These are phyloP conservation scores for Ramphastos sulfuratus DNA, from an alignment of 2,113 vertebrate species.

Conservation along the genomic window DNA sequence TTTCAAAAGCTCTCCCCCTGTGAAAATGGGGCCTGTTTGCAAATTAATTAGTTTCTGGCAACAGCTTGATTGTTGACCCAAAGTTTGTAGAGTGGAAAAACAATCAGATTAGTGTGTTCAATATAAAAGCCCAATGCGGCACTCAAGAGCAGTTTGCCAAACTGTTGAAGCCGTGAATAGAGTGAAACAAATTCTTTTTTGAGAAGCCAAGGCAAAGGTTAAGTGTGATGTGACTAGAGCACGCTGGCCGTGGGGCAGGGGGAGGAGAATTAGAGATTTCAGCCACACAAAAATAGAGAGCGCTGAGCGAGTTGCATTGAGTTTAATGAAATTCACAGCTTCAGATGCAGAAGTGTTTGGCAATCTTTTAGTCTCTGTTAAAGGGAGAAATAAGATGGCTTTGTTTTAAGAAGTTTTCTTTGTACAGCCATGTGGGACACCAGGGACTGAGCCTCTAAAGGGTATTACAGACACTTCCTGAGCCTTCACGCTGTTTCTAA, in stretches of 20 bases:
- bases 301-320: slow-evolving; percentile 46
- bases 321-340: slow-evolving; percentile 64
- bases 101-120: slow-evolving; percentile 84
- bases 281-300: slow-evolving; percentile 59
- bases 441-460: neutral
- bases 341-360: slow-evolving; percentile 4
- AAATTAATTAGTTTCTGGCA: slow-evolving; percentile 87
- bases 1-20: slow-evolving; percentile 82
- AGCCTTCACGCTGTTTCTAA: neutral
- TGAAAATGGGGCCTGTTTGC: slow-evolving; percentile 83
- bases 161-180: slow-evolving; percentile 76
- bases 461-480: slow-evolving; percentile 27
- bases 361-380: slow-evolving; percentile 23
- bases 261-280: slow-evolving; percentile 64
- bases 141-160: slow-evolving; percentile 77
- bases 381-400: slow-evolving; percentile 29
- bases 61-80: slow-evolving; percentile 84
- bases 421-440: neutral
- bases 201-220: slow-evolving; percentile 80
- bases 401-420: slow-evolving; percentile 44
- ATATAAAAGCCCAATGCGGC: slow-evolving; percentile 74
- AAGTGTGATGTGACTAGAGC: slow-evolving; percentile 82
- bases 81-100: slow-evolving; percentile 84
- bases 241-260: neutral
- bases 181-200: slow-evolving; percentile 79